Evolutionary conservation across 2,888 invertebrate genomes (phyloP), one percentile per base, ranked within the genome.

Genomic region (Erannis defoliaria): DNA sequence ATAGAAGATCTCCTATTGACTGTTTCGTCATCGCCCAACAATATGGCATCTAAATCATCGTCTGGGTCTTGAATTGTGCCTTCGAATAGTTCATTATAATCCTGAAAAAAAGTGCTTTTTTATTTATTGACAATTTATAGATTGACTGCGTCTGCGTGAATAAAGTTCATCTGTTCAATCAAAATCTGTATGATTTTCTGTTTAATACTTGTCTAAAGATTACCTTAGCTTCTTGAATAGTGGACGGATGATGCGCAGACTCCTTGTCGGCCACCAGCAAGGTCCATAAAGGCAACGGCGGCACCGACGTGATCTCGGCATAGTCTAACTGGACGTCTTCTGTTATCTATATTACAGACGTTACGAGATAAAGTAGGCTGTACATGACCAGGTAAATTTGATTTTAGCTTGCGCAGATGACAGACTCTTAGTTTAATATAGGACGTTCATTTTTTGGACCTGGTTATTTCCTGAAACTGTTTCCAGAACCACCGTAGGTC

Each of bases 241-340:
- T 89, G 73, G 93, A 91, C 64, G 93, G 92, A 82, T 93, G 90
- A 63, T 94, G 93, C 0, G 95, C 89, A n/a, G 95, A 95, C 85
- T 98, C 98, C 76, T 97, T 96, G 82, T 99, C 99, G 0, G 99
- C 99, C 29, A 98, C 97, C 6, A 99, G 93, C 1, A 99, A 93
- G 2, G 98, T 98, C 97, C 99, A 99, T 18, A 99, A 90, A 0
- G 99, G 99, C 53, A 99, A 90, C 0, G 99, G 99, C 0, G 99
- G 98, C 71, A 99, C 98, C n/a, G 99, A 98, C 1, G 97, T 97
- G 62, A 99, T 97, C 87, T 99, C 99, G 0, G 98, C 97, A 82
- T 99, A 99, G 88, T 98, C 98, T 55, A 98, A 87, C 68, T 97
- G 97, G 37, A 98, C 93, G 78, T 98, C 98, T 81, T 98, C 98